Evolutionary conservation across 2,888 invertebrate genomes (phyloP).

Genomic region (Poecilobothrus nobilitatus): DNA sequence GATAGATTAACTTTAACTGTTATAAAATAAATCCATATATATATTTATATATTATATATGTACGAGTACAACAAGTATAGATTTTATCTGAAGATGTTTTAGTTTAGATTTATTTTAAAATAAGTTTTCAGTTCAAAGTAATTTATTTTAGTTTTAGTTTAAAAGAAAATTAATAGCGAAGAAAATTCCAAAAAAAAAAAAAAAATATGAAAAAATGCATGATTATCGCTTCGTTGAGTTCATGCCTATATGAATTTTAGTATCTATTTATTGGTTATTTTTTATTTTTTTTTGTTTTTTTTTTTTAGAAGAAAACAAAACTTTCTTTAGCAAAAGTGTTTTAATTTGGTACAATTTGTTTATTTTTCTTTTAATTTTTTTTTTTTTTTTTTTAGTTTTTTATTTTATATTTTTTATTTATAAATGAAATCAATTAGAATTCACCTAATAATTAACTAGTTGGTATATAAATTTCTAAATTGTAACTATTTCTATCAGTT

Average conservation of each 20-base stretch:
- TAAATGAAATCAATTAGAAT: background rate
- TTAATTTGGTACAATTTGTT: background rate
- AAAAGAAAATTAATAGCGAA: background rate
- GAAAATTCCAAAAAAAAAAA: background rate
- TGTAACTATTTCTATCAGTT: background rate
- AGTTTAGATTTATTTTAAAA: too few relatives aligned
- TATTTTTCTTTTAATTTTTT: too few relatives aligned
- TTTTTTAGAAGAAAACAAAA: background rate
- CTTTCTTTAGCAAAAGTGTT: slow-evolving; percentile 1
- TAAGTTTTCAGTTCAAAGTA: background rate
- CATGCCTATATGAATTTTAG: background rate
- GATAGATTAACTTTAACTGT: too few relatives aligned
- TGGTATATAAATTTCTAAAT: slow-evolving; percentile 3
- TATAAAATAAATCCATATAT: too few relatives aligned
- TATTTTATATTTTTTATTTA: too few relatives aligned
- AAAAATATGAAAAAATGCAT: background rate
- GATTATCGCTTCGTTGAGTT: background rate
- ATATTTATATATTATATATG: too few relatives aligned
- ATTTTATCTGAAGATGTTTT: too few relatives aligned
- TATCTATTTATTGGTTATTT: background rate
- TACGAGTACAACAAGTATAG: too few relatives aligned
- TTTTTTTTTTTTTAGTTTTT: too few relatives aligned
- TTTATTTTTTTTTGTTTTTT: background rate
- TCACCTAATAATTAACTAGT: slow-evolving; percentile 6
- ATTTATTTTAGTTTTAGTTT: background rate